Evolutionary conservation across 2,113 vertebrate species (phyloP).

Genomic region (Podiceps cristatus): DNA sequence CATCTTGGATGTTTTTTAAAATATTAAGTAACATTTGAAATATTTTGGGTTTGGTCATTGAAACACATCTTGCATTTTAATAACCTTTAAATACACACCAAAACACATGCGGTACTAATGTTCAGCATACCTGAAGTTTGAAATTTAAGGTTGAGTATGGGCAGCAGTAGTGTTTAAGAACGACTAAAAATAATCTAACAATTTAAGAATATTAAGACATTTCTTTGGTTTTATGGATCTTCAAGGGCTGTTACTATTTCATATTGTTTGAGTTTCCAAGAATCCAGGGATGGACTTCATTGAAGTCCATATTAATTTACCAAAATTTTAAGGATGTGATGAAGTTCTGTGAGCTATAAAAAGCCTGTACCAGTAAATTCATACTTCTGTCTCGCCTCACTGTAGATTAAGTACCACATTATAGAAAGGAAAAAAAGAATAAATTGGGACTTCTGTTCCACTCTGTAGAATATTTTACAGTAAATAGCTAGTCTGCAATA

Average conservation of each 20-base stretch:
- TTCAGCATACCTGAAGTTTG: not conserved
- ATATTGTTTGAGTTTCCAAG: not conserved
- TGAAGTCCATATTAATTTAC: not conserved
- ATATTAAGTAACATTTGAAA: not conserved
- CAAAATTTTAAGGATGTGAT: not conserved
- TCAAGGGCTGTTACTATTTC: not conserved
- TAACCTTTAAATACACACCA: not conserved
- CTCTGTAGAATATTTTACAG: not conserved
- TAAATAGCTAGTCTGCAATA: not conserved
- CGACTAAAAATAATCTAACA: not conserved
- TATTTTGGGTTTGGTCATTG: not conserved
- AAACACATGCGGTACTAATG: not conserved
- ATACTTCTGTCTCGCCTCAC: not conserved
- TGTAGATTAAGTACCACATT: not conserved
- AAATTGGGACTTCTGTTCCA: not conserved
- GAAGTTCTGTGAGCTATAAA: not conserved
- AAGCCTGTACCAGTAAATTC: not conserved
- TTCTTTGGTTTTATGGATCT: not conserved
- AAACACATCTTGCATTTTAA: not conserved
- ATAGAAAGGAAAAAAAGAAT: not conserved
- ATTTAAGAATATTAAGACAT: not conserved
- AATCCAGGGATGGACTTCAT: not conserved
- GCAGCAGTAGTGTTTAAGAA: not conserved
- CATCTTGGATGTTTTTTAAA: not conserved
- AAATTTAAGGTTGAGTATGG: not conserved